A percentile compares a stretch with the other conserved stretches of the same genome.
These are phyloP conservation scores for Taphrorychus bicolor DNA, from an alignment of 2,888 invertebrate species.

Conservation along the genomic window DNA sequence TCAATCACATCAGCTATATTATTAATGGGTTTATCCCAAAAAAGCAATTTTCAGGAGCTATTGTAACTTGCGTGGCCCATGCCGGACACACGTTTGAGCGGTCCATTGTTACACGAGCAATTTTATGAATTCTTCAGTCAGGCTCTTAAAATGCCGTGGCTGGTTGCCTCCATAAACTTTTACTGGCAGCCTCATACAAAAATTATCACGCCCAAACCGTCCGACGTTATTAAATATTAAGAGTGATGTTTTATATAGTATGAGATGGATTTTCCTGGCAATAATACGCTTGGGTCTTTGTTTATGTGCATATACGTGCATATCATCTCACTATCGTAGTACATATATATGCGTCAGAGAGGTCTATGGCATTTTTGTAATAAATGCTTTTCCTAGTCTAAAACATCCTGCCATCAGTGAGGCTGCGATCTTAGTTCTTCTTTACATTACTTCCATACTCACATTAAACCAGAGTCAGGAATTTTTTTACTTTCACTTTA, in stretches of 20 bases:
- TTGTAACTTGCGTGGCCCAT: slow-evolving; percentile 37
- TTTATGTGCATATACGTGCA: background rate
- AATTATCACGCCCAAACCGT: slow-evolving; percentile 41
- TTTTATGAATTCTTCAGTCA: slow-evolving; percentile 42
- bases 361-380: background rate
- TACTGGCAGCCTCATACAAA: slow-evolving; percentile 42
- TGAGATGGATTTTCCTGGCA: slow-evolving; percentile 28
- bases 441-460: too few relatives aligned
- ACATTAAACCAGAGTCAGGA: too few relatives aligned
- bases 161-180: slow-evolving; percentile 42
- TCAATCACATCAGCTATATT: slow-evolving; percentile 41
- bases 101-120: slow-evolving; percentile 40
- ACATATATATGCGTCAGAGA: background rate
- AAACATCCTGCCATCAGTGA: too few relatives aligned
- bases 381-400: too few relatives aligned
- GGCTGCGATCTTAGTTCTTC: too few relatives aligned
- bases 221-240: slow-evolving; percentile 42
- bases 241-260: slow-evolving; percentile 41
- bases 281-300: slow-evolving; percentile 10
- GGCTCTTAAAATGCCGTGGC: slow-evolving; percentile 39
- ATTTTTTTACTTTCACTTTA: too few relatives aligned
- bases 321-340: background rate
- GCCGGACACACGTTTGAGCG: slow-evolving; percentile 41
- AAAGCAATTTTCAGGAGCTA: slow-evolving; percentile 40
- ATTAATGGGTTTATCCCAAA: slow-evolving; percentile 40